Conservation (phyloP, 2,888 invertebrate species). For the Nomada hirtipes region DNA sequence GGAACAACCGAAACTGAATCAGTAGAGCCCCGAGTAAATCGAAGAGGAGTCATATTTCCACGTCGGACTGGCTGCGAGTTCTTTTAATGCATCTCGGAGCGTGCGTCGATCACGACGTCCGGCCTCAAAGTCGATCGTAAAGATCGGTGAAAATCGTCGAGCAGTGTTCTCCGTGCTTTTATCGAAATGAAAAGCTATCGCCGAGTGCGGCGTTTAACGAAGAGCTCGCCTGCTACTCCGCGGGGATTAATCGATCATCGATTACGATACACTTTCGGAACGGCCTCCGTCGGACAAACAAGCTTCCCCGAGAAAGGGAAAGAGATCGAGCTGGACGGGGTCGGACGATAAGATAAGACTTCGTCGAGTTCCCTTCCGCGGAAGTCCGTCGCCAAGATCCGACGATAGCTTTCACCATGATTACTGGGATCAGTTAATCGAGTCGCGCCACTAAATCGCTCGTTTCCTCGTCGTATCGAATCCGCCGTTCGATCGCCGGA, state of each 20-base stretch:
- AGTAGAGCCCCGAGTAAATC: neutral
- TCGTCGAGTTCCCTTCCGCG: constrained; percentile 41
- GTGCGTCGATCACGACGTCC: constrained; percentile 20
- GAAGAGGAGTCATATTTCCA: constrained; percentile 21
- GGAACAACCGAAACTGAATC: neutral
- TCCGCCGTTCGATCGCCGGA: constrained; percentile 41
- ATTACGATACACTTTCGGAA: constrained; percentile 50
- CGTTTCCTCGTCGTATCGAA: constrained; percentile 44
- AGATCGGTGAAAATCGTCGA: constrained; percentile 10
- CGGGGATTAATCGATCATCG: constrained; percentile 60
- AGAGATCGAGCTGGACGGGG: constrained; percentile 10
- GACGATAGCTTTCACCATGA: constrained; percentile 66
- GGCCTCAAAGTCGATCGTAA: constrained; percentile 10
- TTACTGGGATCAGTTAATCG: constrained; percentile 60
- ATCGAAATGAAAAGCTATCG: constrained; percentile 53
- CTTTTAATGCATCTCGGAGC: neutral
- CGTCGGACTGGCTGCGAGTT: neutral
- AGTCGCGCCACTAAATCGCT: constrained; percentile 59
- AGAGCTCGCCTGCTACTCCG: constrained; percentile 7
- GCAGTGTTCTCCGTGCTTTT: constrained; percentile 28
- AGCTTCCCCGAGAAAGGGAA: constrained; percentile 18
- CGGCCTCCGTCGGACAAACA: constrained; percentile 56
- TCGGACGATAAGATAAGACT: constrained; percentile 55
- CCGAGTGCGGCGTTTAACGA: constrained; percentile 30
- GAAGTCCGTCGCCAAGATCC: constrained; percentile 41